phyloP scores from a whole-genome alignment of 2,888 invertebrate genomes.

The Bursaphelenchus okinawaensis region DNA sequence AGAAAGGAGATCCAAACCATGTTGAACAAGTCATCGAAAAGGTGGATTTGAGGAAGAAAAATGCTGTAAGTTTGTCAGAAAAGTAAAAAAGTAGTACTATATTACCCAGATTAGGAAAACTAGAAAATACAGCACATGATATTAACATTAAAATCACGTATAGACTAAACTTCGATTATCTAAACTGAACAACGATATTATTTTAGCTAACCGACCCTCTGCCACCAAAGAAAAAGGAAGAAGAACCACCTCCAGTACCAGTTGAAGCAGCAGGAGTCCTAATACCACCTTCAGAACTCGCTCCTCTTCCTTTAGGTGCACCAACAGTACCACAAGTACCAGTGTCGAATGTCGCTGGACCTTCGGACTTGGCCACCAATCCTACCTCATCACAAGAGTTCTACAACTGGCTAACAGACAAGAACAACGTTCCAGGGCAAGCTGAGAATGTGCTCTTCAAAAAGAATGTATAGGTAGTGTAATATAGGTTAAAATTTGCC shows the following conservation, averaged over 20 bases:
- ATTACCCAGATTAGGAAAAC: too few relatives aligned
- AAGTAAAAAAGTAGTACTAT: neutral
- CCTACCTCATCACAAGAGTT: slow-evolving; percentile 17
- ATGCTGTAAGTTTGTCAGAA: slow-evolving; percentile 1
- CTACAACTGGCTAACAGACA: slow-evolving; percentile 28
- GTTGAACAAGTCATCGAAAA: neutral
- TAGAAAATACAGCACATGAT: too few relatives aligned
- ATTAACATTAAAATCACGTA: too few relatives aligned
- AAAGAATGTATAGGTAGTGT: slow-evolving; percentile 10
- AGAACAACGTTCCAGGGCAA: slow-evolving; percentile 15
- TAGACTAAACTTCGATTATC: neutral
- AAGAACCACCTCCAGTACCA: neutral
- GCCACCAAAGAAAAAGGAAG: neutral
- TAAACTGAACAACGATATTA: neutral
- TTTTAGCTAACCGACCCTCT: slow-evolving; percentile 8
- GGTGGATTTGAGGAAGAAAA: neutral
- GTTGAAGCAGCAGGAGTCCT: neutral
- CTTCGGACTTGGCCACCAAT: neutral
- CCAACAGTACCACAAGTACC: neutral
- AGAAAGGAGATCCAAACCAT: slow-evolving; percentile 1
- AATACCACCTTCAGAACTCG: neutral
- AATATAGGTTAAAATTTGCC: too few relatives aligned
- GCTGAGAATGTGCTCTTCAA: slow-evolving; percentile 22
- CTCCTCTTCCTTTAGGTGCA: neutral
- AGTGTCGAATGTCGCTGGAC: neutral